Evolutionary conservation across 2,113 vertebrate genomes (phyloP), one percentile per base, ranked within the genome.

Genomic region (Rana temporaria): DNA sequence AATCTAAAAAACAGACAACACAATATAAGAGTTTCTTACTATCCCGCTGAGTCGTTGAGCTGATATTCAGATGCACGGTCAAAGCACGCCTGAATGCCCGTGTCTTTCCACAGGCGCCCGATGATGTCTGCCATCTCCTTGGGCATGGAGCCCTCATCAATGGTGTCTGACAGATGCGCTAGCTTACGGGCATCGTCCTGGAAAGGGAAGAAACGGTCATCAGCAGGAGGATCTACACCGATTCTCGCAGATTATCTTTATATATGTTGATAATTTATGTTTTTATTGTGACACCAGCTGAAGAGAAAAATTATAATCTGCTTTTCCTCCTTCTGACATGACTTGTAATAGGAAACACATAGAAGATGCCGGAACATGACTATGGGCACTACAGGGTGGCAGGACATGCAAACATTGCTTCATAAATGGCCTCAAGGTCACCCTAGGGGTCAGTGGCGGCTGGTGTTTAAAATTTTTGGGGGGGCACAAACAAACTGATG

Each of bases 61-160:
- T 99, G 98, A 91, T 98, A 99, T 87, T 99, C 98, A 0, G 98
- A 99, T 82, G 98, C 97, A 0, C 97, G 94, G 0, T 98, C 97
- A 0, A 96, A 99, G 87, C 97, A 98, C 1, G 92, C 95, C 89
- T 99, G 96, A 84, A 99, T 98, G 22, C 98, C 97, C 0, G 93
- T 6, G 72, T 99, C 98, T 86, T 98, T 97, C 98, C 98, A 99
- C 87, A 99, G 92, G 53, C 96, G 90, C 52, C 95, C 71, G 1
- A 99, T 99, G 87, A 99, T 97, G 24, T 98, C 97, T 0, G 96
- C 87, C 94, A 99, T 81, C 89, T 99, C 98, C 84, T 98, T 98
- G 15, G 98, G 97, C 97, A 99, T 98, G 24, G 93, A 91, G 59
- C 97, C 98, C 78, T 99, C 98, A 86, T 99, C 98, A 0, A 99